A percentile compares a stretch with the other conserved stretches of the same genome.
Conservation (phyloP, 1,140 invertebrate species). For the Drosophila miranda region DNA sequence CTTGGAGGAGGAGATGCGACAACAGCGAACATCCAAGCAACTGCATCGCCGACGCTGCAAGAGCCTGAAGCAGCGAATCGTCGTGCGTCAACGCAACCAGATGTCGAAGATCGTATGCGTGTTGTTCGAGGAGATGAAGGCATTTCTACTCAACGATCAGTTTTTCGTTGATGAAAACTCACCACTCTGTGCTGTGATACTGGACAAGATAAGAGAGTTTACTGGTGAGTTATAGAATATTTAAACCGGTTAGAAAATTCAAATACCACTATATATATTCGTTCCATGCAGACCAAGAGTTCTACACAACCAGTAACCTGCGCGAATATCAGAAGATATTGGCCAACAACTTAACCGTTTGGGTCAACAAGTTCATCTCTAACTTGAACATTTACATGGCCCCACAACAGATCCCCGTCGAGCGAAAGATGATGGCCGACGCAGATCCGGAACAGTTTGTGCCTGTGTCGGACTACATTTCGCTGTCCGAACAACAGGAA, state of each 20-base stretch:
- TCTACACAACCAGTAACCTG: constrained; percentile 74
- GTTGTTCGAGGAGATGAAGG: constrained; percentile 79
- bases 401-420: constrained; percentile 47
- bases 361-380: constrained; percentile 81
- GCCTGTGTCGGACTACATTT: constrained; percentile 71
- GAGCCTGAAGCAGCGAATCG: constrained; percentile 58
- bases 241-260: not conserved
- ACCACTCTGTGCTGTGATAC: constrained; percentile 60
- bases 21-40: constrained; percentile 45
- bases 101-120: constrained; percentile 76
- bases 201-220: constrained; percentile 71
- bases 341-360: constrained; percentile 74
- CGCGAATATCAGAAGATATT: constrained; percentile 73
- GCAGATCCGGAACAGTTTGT: constrained; percentile 63
- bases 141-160: constrained; percentile 75
- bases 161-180: constrained; percentile 73
- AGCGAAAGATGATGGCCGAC: constrained; percentile 34
- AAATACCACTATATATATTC: not conserved
- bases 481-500: constrained; percentile 38
- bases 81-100: constrained; percentile 67
- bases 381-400: constrained; percentile 75
- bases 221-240: constrained; percentile 50
- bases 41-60: constrained; percentile 54
- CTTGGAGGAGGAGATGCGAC: constrained; percentile 69
- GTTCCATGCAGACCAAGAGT: constrained; percentile 62